These are phyloP conservation scores for Gavia stellata DNA, from an alignment of 2,113 vertebrate genomes.

Conservation along the genomic window DNA sequence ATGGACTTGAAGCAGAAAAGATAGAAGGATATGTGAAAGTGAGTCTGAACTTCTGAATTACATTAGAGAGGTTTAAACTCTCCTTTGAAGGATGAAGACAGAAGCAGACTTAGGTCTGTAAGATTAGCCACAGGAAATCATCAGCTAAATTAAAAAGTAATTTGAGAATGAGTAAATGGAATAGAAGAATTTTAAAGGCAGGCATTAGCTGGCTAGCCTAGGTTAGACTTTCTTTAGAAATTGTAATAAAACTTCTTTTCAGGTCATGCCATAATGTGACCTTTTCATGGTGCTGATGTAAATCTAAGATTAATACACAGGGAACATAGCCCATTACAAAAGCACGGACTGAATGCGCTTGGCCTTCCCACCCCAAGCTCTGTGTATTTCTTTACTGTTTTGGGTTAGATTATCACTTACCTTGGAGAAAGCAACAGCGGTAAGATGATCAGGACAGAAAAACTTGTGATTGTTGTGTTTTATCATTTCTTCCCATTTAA, in stretches of 20 bases:
- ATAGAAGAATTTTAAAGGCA: constrained; percentile 10
- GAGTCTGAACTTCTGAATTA: constrained; percentile 50
- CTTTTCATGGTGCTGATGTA: background rate
- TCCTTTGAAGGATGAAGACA: constrained; percentile 47
- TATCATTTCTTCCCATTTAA: background rate
- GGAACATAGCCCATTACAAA: background rate
- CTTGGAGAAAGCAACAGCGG: background rate
- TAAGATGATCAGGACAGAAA: background rate
- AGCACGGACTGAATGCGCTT: rapidly evolving
- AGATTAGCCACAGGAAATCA: constrained; percentile 57
- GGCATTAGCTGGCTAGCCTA: background rate
- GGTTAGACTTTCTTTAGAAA: background rate
- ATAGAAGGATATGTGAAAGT: constrained; percentile 44
- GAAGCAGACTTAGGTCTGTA: constrained; percentile 36
- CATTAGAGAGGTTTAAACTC: constrained; percentile 51
- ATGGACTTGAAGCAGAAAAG: constrained; percentile 20
- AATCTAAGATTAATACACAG: background rate
- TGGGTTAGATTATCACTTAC: background rate
- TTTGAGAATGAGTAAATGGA: constrained; percentile 28
- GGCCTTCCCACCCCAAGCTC: background rate
- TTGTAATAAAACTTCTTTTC: background rate
- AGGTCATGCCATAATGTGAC: background rate
- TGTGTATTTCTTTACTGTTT: background rate
- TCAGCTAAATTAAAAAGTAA: constrained; percentile 55
- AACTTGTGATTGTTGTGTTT: background rate